Evolutionary conservation across 2,888 invertebrate species (phyloP), one percentile per base, ranked within the genome.

Genomic region (Eucriotettix oculatus): DNA sequence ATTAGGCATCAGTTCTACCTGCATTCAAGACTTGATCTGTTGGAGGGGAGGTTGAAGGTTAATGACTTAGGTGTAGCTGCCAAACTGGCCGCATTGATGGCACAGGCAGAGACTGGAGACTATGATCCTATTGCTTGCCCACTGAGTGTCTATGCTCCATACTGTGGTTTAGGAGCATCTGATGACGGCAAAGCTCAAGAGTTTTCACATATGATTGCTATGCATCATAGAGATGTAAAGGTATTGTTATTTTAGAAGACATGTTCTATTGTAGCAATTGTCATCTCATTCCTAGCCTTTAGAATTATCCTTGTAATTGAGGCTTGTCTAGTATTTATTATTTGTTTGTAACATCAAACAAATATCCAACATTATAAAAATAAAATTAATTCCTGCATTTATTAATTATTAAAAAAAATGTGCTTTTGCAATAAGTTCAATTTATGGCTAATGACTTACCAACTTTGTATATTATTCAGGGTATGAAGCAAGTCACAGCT

Each of bases 1-100:
- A 75, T n/a, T 74, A 83, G 83, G 67, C 80, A 90, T 72, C 84
- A 88, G 71, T 92, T 92, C 74, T 93, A 89, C 71, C 80, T 90
- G 65, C 88, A 92, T 73, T 87, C 90, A 2, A 84, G 85, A 68
- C 78, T 85, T 53, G 90, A 91, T 71, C 74, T 89, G 65, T 75
- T 83, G 56, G 87, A 88, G 69, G 86, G 85, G 16, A 80, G 85
- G 62, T 77, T 91, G 16, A 80, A 83, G 60, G 84, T 86, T 10
- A 78, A 81, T 16, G 85, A 86, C 68, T 82, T 84, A 76, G 79
- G 80, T 67, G 80, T 83, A 42, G 83, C 85, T 9, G 81, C 85
- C 54, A 80, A 82, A 67, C 76, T 91, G 65, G 81, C 86, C 54
- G 90, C 90, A 14, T 78, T 89, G 65, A 82, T 91, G 64, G 87